Base-by-base conservation (phyloP, 2,888 invertebrate species). In the Melinaea marsaeus region DNA sequence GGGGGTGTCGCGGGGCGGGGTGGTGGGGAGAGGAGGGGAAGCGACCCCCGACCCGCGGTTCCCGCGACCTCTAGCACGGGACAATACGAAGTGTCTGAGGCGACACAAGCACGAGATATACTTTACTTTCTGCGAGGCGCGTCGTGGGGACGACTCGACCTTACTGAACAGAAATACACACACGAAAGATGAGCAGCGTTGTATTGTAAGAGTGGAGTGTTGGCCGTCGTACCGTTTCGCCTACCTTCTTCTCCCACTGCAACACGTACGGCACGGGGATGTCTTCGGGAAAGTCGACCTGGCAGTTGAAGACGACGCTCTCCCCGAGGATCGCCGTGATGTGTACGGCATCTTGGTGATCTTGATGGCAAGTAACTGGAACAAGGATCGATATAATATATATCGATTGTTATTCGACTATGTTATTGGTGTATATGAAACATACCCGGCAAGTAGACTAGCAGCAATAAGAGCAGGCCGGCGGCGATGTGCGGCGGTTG, bases 161-260 rank as follows among this genome's bases (percentile, higher is more conserved):
- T 89, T 89, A 90, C 91, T 91, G 86, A 90, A 91, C 91, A 91
- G 88, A 91, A 90, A 91, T 85, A 91, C 86, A 86, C 83, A 89
- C 88, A 90, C 87, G 86, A 88, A 84, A 85, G 84, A 86, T 89
- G 90, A 89, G 90, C 89, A 90, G 89, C 88, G 85, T 87, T 86
- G 90, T 89, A 89, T 86, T 86, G 89, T 88, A 89, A 90, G 87
- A 88, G 89, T 88, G 88, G 88, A 88, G 88, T 86, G 88, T 88
- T 83, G 86, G 80, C 85, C 94, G 95, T 94, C 96, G 95, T 96
- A 96, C 96, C 96, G 95, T 95, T 93, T 96, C 95, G 95, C 96
- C 95, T 96, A 97, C 97, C 96, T 98, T 97, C 95, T 98, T 98
- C 95, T 97, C 97, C 98, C 98, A 99, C 94, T 98, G 97, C 91